A percentile compares a stretch with the other conserved stretches of the same genome.
These are phyloP conservation scores for Molossus molossus DNA, from an alignment of 2,797 vertebrate genomes.

Conservation along the genomic window DNA sequence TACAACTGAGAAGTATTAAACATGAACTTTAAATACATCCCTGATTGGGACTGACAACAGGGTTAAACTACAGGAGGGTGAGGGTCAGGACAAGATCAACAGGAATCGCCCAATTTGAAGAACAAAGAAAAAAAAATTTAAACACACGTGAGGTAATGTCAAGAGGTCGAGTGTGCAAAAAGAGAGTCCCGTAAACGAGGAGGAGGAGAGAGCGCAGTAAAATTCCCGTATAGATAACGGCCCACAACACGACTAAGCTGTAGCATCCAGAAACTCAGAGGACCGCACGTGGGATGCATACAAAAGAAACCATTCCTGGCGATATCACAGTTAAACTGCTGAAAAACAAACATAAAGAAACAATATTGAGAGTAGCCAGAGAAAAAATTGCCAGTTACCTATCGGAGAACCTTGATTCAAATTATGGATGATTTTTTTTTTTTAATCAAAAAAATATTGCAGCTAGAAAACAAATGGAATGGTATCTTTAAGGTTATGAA, in stretches of 20 bases:
- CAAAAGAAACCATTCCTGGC: background rate
- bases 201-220: background rate
- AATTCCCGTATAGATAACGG: background rate
- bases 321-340: background rate
- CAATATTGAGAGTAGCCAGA: background rate
- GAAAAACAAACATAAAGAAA: no score
- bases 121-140: background rate
- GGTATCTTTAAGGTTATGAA: background rate
- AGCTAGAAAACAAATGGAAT: background rate
- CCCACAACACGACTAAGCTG: background rate
- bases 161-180: background rate
- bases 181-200: background rate
- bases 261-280: background rate
- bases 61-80: background rate
- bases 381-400: background rate
- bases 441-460: background rate
- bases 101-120: background rate
- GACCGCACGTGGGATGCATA: background rate
- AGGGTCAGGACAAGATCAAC: background rate
- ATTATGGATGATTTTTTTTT: background rate
- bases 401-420: background rate
- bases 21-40: background rate
- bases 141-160: background rate
- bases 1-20: background rate
- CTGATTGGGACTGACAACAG: background rate